Evolutionary conservation across 2,113 vertebrate species (phyloP), one percentile per base, ranked within the genome.

Genomic region (Erythrocebus patas): DNA sequence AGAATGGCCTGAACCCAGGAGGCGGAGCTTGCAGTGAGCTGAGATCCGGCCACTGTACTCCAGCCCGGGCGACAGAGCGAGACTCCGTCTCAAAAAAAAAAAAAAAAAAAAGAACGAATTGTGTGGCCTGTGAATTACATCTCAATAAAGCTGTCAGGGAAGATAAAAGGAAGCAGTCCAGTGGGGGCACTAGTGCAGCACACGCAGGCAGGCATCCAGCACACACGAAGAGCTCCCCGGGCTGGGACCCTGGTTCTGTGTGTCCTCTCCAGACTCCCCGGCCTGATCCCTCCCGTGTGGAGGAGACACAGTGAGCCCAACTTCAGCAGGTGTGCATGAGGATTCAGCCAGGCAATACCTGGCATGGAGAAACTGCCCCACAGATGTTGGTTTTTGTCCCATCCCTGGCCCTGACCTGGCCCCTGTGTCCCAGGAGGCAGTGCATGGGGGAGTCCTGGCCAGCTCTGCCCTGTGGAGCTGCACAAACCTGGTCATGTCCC

Each of bases 181-280:
- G 20, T 3, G 20, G 76, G 40, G 76, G 40, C 6, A 10, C 64
- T 20, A 14, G 22, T 23, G 22, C 0, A 27, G 50, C 35, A 3
- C 25, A 45, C 5, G 11, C 52, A 11, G 6, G 27, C 8, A 0
- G 43, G 22, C 35, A 48, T 23, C 72, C 25, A 4, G 10, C 38
- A 30, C 7, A 27, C 52, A 3, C 0, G 1, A n/a, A 18, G 23
- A 43, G 16, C 1, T 1, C 6, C 2, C 32, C 7, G 3, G 57
- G 87, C 22, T 55, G 1, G 0, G 25, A 11, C 16, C 30, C 2
- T 40, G 14, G 14, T 40, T 40, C 52, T 8, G 8, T 4, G 9
- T 18, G 35, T 57, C 45, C 84, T 38, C 0, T 2, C 23, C 0
- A 35, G 27, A 78, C 43, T 13, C 45, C 70, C 78, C 2, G 13